Evolutionary conservation across 2,888 invertebrate species (phyloP).

Genomic region (Timandra comae): DNA sequence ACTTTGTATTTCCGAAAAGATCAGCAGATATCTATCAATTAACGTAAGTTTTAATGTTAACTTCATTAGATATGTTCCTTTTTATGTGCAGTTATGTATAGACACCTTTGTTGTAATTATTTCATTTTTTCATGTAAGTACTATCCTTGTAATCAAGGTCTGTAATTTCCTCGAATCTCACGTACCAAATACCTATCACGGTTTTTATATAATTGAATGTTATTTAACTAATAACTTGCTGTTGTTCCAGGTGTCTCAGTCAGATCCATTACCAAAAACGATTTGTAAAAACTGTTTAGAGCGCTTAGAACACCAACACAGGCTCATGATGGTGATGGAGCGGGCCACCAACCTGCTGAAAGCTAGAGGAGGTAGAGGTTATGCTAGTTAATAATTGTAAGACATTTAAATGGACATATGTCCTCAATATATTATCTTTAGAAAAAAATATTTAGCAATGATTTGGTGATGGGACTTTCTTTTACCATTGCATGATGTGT

Average conservation of each 20-base stretch:
- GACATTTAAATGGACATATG: too few relatives aligned
- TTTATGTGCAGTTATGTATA: too few relatives aligned
- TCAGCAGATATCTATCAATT: slow-evolving; percentile 87
- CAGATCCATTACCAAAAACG: slow-evolving; percentile 83
- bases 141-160: slow-evolving; percentile 3
- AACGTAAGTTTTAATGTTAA: slow-evolving; percentile 74
- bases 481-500: too few relatives aligned
- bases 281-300: slow-evolving; percentile 78
- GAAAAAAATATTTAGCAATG: too few relatives aligned
- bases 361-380: slow-evolving; percentile 35
- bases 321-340: slow-evolving; percentile 64
- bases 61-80: slow-evolving; percentile 1
- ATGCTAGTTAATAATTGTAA: slow-evolving; percentile 9
- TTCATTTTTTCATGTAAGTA: too few relatives aligned
- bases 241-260: slow-evolving; percentile 75
- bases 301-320: slow-evolving; percentile 77
- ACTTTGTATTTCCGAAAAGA: slow-evolving; percentile 85
- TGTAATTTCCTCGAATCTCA: not conserved
- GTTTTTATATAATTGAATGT: too few relatives aligned
- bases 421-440: too few relatives aligned
- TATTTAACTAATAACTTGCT: slow-evolving; percentile 1
- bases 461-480: too few relatives aligned
- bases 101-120: too few relatives aligned
- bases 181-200: too few relatives aligned
- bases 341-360: slow-evolving; percentile 60